phyloP scores from a whole-genome alignment of 2,888 invertebrate genomes.

The Agriopis aurantiaria region DNA sequence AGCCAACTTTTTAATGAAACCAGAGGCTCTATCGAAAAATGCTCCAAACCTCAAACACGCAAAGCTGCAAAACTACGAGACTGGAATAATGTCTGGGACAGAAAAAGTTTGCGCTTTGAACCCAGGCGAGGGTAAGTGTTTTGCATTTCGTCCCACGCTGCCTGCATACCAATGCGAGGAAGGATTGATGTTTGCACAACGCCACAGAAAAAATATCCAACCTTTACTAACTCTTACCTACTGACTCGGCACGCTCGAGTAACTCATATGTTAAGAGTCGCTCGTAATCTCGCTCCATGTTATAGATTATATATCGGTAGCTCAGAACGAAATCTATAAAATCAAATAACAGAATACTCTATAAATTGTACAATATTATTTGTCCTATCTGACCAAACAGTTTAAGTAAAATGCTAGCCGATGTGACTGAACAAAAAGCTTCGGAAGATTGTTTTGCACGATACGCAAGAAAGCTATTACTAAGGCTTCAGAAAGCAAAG shows the following conservation, averaged over 20 bases:
- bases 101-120: slow-evolving; percentile 85
- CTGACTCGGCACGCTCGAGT: slow-evolving; percentile 45
- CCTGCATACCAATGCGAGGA: slow-evolving; percentile 82
- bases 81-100: slow-evolving; percentile 83
- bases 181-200: slow-evolving; percentile 80
- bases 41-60: slow-evolving; percentile 82
- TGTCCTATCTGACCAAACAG: slow-evolving; percentile 8
- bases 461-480: slow-evolving; percentile 62
- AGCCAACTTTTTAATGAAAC: slow-evolving; percentile 80
- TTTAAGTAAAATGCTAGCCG: slow-evolving; percentile 29
- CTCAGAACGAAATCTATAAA: neutral
- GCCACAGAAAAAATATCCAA: slow-evolving; percentile 61
- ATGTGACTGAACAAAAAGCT: slow-evolving; percentile 27
- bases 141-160: slow-evolving; percentile 80
- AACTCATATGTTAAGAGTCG: slow-evolving; percentile 38
- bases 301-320: slow-evolving; percentile 6
- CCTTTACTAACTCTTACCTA: slow-evolving; percentile 52
- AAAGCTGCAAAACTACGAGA: slow-evolving; percentile 82
- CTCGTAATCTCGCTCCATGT: slow-evolving; percentile 12
- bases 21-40: slow-evolving; percentile 76
- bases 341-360: neutral
- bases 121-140: slow-evolving; percentile 83
- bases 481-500: slow-evolving; percentile 70
- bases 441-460: slow-evolving; percentile 35
- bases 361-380: neutral